A percentile compares a stretch with the other conserved stretches of the same genome.
These are phyloP conservation scores for Corythornis vintsioides DNA, from an alignment of 2,113 vertebrate genomes.

Conservation along the genomic window DNA sequence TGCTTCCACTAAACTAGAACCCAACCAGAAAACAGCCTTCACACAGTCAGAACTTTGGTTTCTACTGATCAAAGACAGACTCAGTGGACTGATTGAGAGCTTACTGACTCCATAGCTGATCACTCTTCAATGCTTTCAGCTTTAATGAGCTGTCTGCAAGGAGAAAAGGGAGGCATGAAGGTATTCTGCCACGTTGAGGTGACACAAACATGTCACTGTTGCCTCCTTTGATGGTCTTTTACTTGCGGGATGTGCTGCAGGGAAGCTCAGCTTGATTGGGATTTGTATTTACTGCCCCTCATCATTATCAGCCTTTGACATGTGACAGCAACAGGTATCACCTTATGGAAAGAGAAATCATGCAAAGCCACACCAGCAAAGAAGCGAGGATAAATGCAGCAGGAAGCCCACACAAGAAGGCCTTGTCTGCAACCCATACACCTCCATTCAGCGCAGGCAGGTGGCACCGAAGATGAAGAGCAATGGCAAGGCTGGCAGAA, in stretches of 20 bases:
- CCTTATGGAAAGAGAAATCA: not conserved
- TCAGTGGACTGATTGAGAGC: not conserved
- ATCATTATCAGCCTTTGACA: not conserved
- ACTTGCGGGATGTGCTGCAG: not conserved
- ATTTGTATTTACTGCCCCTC: not conserved
- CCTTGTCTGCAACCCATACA: not conserved
- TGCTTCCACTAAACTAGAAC: not conserved
- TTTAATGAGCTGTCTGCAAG: conserved; percentile 24
- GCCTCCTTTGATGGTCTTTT: conserved; percentile 6
- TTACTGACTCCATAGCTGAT: not conserved
- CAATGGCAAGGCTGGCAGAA: not conserved
- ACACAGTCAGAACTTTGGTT: not conserved
- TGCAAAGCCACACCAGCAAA: not conserved
- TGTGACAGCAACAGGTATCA: not conserved
- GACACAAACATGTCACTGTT: conserved; percentile 20
- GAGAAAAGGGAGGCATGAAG: not conserved
- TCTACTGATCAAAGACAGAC: conserved; percentile 33
- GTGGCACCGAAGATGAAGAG: not conserved
- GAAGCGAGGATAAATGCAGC: not conserved
- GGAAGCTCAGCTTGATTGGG: not conserved
- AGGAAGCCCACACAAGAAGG: not conserved
- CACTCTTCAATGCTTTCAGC: not conserved
- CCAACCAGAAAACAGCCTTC: not conserved
- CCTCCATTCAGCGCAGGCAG: not conserved
- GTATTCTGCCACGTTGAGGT: not conserved